Evolutionary conservation across 64 coral and sea anemone genomes (phyloP), one percentile per base, ranked within the genome.

Genomic region (Stichodactyla mertensii): DNA sequence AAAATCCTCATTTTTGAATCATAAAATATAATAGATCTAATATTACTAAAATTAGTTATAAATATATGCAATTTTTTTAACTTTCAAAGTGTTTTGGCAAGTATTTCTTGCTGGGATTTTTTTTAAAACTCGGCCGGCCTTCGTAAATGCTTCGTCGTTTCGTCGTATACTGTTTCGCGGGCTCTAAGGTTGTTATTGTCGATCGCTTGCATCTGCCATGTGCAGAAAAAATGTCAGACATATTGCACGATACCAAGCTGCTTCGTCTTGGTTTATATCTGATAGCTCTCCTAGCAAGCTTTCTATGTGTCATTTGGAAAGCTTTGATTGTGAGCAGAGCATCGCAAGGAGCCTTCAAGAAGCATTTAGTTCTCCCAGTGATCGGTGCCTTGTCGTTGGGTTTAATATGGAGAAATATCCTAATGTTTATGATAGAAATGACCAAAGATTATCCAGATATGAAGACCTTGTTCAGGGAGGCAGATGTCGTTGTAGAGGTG

Each of bases 251-350:
- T 83, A 88, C 78, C 5, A 92, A 92, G 24, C 79, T 84, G 6
- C 52, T 87, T 56, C 86, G 57, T 64, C 78, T 86, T 26, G 79
- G 56, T 55, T 16, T 92, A 12, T 92, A 92, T 54, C 54, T 92
- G 14, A 23, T 80, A 52, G 31, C 61, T 10, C 31, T 92, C 10
- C 18, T 92, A 18, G 86, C 78, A 45, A 88, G 90, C 55, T 18
- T 88, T 11, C 14, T 14, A 5, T 52, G 88, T 52, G 86, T 92
- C 3, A 71, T 92, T 14, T 92, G 78, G 90, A 92, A 92, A 20
- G 45, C 81, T 27, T 79, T 87, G 52, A 55, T 27, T 45, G 62
- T n/a, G 27, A 87, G 51, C 26, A 87, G 23, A 10, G 74, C 80
- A 23, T 82, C 85, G 23, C 69, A 87, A 74, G 69, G 90, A 23